Evolutionary conservation across 2,888 invertebrate species (phyloP), one percentile per base, ranked within the genome.

Genomic region (Drepanosiphum platanoidis): DNA sequence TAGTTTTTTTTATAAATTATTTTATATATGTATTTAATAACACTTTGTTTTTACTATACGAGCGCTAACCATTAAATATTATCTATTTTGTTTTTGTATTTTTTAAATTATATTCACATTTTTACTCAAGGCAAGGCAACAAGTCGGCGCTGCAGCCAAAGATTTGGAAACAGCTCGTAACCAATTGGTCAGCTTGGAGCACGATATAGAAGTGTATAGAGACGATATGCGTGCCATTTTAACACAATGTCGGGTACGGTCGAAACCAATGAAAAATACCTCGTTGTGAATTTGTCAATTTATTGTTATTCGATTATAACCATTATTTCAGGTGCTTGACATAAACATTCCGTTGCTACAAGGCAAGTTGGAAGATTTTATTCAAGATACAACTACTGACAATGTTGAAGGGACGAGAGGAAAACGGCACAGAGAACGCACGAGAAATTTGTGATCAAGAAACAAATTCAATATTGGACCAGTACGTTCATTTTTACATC

Each of bases 291-390:
- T 74, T 72, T 74, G 39, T 27, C 3, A 72, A 72, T 75, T 58
- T 68, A 77, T 71, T 71, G 58, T 74, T 77, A 7, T 22, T 61
- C 86, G 64, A 86, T 42, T 77, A n/a, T n/a, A n/a, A n/a, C n/a
- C n/a, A n/a, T n/a, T n/a, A 81, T 82, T 89, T 88, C 2, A 95
- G 95, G 97, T 99, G 92, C 98, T 98, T 89, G 98, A 97, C 89
- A 95, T 99, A 88, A 92, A 94, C 52, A 94, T 99, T 87, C 99
- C 99, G 0, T 93, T 99, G 92, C 90, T 94, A 84, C 93, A 94
- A 86, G 99, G 99, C 86, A 95, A 94, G 88, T 93, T 99, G 92
- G 97, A 98, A 88, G 97, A 98, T 89, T 95, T 97, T 87, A 94
- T 94, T 82, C 94, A 95, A 83, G 93, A 92, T 68, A 68, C 52